Conservation (phyloP, 2,797 vertebrate species). For the Pristis pectinata region DNA sequence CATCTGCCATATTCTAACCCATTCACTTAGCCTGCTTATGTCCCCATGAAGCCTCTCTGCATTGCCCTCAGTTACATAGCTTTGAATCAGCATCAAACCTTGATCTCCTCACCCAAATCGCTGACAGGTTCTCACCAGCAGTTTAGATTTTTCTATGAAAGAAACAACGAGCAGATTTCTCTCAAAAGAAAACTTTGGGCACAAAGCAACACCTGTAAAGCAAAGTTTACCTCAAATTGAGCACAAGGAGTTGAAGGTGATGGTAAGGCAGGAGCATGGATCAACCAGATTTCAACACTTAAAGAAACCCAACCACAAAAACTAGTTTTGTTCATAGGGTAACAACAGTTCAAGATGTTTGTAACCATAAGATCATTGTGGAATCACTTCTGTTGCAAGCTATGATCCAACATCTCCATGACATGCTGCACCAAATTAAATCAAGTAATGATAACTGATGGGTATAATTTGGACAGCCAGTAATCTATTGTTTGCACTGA, state of each 20-base stretch:
- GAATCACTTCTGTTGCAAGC: not conserved
- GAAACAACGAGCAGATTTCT: not conserved
- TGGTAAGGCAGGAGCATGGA: not conserved
- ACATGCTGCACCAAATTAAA: not conserved
- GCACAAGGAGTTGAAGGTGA: not conserved
- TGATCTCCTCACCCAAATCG: no score
- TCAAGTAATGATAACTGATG: not conserved
- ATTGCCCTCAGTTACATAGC: no score
- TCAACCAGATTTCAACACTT: not conserved
- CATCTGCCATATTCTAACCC: no score
- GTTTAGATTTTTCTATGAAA: not conserved
- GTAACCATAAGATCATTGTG: not conserved
- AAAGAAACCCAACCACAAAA: no score
- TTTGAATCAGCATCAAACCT: no score
- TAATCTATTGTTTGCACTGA: no score
- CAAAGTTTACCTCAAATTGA: not conserved
- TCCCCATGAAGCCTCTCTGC: no score
- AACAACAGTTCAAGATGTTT: no score
- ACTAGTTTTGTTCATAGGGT: no score
- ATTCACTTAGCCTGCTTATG: no score
- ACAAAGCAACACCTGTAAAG: not conserved
- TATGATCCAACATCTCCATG: not conserved
- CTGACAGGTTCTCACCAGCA: no score
- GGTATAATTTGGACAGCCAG: not conserved
- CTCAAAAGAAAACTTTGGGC: not conserved